Evolutionary conservation across 2,113 vertebrate genomes (phyloP).

Genomic region (Burhinus bistriatus): DNA sequence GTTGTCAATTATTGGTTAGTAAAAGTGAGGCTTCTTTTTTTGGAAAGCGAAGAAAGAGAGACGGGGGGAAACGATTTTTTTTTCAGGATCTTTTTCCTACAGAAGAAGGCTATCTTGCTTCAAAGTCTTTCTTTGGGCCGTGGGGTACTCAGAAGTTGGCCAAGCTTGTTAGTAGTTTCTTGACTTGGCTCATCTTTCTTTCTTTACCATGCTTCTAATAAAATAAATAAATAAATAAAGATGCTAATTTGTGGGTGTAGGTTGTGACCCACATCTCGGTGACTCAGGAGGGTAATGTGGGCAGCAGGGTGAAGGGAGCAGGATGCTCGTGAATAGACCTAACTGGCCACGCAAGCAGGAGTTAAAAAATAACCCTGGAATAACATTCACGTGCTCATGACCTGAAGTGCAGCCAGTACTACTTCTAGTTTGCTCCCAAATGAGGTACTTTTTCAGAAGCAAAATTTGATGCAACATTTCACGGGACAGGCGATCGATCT

Average conservation of each 20-base stretch:
- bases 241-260: neutral
- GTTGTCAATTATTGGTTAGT: neutral
- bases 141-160: neutral
- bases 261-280: neutral
- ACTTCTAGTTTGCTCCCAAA: neutral
- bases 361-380: neutral
- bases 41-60: neutral
- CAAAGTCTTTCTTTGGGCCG: neutral
- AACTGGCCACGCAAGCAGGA: neutral
- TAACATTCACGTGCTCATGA: neutral
- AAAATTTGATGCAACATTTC: neutral
- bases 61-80: too few relatives aligned
- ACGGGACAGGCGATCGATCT: rapidly evolving
- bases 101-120: neutral
- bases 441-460: neutral
- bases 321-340: neutral
- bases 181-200: neutral
- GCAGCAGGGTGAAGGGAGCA: neutral
- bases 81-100: neutral
- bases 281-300: neutral
- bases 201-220: neutral
- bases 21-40: neutral
- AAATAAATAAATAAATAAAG: neutral
- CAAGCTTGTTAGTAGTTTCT: neutral
- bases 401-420: neutral